Evolutionary conservation across 2,797 vertebrate genomes (phyloP).

Genomic region (Babyrousa celebensis): DNA sequence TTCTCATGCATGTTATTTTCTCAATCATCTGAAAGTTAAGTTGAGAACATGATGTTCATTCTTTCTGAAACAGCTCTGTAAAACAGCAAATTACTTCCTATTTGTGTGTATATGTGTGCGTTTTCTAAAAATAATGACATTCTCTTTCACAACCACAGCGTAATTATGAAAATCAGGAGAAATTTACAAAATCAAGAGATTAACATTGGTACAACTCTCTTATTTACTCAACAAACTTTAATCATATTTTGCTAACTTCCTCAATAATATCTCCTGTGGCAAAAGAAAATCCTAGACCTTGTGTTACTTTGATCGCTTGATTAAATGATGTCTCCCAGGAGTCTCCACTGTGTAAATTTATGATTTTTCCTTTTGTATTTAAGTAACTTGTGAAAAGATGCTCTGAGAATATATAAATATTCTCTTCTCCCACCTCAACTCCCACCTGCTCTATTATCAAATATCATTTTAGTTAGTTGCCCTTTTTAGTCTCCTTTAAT

Average conservation of each 20-base stretch:
- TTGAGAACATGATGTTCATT: not conserved
- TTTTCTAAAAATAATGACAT: conserved; percentile 23
- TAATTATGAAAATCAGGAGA: not conserved
- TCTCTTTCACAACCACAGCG: conserved; percentile 8
- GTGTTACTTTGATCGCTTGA: not conserved
- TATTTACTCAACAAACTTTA: not conserved
- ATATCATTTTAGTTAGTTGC: not conserved
- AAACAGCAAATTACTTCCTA: not conserved
- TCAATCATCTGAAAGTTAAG: not conserved
- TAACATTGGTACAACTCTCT: not conserved
- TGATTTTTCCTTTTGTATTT: not conserved
- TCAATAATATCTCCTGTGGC: not conserved
- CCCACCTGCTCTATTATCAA: not conserved
- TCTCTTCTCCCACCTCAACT: not conserved
- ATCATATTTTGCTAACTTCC: conserved; percentile 11
- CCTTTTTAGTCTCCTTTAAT: not conserved
- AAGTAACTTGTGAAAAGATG: not conserved
- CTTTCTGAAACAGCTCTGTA: not conserved
- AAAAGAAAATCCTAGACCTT: not conserved
- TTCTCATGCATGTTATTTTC: not conserved
- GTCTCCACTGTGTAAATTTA: not conserved
- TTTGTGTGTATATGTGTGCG: not conserved
- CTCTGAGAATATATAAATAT: not conserved
- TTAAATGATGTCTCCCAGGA: not conserved
- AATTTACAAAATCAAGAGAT: conserved; percentile 7